These are phyloP conservation scores for Pachypeltis micranthus DNA, from an alignment of 1,140 invertebrate genomes.

Conservation along the genomic window DNA sequence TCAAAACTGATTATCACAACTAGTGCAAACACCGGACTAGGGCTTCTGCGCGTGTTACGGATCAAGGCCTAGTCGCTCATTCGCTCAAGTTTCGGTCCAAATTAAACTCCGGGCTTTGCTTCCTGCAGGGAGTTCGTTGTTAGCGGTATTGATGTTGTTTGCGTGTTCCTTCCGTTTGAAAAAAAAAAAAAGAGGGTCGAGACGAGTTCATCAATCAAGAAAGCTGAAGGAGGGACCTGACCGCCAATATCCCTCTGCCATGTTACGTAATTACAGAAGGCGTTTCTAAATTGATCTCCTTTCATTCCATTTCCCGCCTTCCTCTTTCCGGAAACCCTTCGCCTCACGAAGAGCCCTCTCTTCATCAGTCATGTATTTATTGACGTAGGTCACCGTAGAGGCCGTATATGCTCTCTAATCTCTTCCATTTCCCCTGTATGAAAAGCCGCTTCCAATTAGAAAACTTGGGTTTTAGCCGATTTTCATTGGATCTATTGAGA, in stretches of 20 bases:
- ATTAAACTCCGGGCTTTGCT: too few relatives aligned
- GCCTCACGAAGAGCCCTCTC: neutral
- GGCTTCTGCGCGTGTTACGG: too few relatives aligned
- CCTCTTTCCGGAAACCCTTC: neutral
- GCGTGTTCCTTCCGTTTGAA: neutral
- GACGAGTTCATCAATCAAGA: neutral
- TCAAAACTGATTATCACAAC: too few relatives aligned
- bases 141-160: neutral
- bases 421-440: too few relatives aligned
- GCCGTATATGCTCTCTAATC: too few relatives aligned
- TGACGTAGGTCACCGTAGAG: neutral
- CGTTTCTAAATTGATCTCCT: neutral
- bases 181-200: neutral
- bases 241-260: neutral
- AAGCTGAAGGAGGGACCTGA: neutral
- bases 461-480: too few relatives aligned
- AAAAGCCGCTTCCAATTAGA: too few relatives aligned
- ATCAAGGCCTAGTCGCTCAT: too few relatives aligned
- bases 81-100: too few relatives aligned
- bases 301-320: neutral
- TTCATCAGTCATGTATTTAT: neutral
- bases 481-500: too few relatives aligned
- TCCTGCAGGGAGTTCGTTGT: neutral
- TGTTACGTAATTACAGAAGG: neutral
- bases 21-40: too few relatives aligned